Conservation (phyloP, 2,888 invertebrate genomes). For the Limenitis camilla region DNA sequence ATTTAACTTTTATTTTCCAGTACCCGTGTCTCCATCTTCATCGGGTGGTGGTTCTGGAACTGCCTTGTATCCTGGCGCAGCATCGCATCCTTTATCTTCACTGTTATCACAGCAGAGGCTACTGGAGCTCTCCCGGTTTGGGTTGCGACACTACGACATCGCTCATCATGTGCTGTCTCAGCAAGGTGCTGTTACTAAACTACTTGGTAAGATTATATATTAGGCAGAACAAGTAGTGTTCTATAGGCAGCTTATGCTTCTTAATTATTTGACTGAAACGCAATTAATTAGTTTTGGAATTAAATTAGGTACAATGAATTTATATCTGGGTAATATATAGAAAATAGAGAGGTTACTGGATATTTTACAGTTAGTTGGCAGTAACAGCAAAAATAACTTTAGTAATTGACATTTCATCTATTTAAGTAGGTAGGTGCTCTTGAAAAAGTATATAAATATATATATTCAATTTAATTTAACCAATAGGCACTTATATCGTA, state of each 20-base stretch:
- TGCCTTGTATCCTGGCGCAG: conserved; percentile 63
- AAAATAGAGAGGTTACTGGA: too few relatives aligned
- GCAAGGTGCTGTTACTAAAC: conserved; percentile 92
- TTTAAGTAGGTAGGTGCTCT: too few relatives aligned
- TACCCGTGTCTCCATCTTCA: conserved; percentile 73
- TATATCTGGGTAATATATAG: too few relatives aligned
- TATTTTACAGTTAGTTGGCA: too few relatives aligned
- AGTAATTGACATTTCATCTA: too few relatives aligned
- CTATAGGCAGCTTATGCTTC: not conserved
- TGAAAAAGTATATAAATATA: too few relatives aligned
- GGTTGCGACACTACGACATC: conserved; percentile 90
- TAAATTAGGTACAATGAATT: too few relatives aligned
- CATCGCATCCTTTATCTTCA: conserved; percentile 79
- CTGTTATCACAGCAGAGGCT: conserved; percentile 86
- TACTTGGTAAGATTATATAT: conserved; percentile 81
- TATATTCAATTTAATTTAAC: too few relatives aligned
- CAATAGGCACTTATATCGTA: too few relatives aligned
- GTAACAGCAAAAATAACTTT: too few relatives aligned
- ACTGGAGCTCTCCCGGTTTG: conserved; percentile 85
- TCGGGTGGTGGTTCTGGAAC: conserved; percentile 65
- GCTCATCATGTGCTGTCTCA: conserved; percentile 93
- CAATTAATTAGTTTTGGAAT: too few relatives aligned
- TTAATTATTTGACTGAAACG: too few relatives aligned
- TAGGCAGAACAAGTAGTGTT: conserved; percentile 1
- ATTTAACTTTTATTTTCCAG: conserved; percentile 47